Evolutionary conservation across 2,888 invertebrate species (phyloP), one percentile per base, ranked within the genome.

Genomic region (Lasioglossum vierecki): DNA sequence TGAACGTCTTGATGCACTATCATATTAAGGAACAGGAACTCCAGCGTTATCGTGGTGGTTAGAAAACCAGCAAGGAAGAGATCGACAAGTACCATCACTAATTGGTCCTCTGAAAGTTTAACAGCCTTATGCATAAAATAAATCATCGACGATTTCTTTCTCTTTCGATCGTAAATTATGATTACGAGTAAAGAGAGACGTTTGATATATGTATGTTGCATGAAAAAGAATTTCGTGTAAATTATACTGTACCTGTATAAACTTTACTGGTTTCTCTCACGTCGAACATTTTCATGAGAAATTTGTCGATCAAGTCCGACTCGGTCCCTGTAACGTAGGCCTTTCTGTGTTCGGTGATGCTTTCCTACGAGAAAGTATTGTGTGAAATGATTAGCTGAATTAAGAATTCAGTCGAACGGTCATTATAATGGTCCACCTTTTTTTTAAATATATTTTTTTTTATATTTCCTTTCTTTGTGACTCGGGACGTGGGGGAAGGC

Each of bases 61-160:
- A 96, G 96, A 0, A 96, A 95, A 3, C 97, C 97, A 8, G 96
- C 97, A 90, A 97, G 96, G 89, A 97, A 97, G 72, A 97, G 95
- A 93, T 97, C 97, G 80, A 97, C 92, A 88, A 97, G 96, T 6
- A 97, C 95, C 96, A 97, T 96, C 6, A 96, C 94, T 76, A 97
- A 92, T 91, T 97, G 97, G 8, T 96, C 96, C 82, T 97, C 97
- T 96, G 94, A 93, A 93, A 96, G 83, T 26, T 41, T 4, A 63
- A 68, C 6, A 68, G 8, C 66, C 4, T 39, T 1, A 1, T 39
- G 30, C 63, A 35, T 63, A 8, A 30, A 63, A 63, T 8, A 35
- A 18, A 15, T 63, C 30, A 18, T 18, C 63, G 63, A 6, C 18
- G 18, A 63, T 63, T 1, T 30, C 30, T 26, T 30, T 63, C 3